These are phyloP conservation scores for Apomyelois bistriatella DNA, from an alignment of 2,888 invertebrate species.

Conservation along the genomic window DNA sequence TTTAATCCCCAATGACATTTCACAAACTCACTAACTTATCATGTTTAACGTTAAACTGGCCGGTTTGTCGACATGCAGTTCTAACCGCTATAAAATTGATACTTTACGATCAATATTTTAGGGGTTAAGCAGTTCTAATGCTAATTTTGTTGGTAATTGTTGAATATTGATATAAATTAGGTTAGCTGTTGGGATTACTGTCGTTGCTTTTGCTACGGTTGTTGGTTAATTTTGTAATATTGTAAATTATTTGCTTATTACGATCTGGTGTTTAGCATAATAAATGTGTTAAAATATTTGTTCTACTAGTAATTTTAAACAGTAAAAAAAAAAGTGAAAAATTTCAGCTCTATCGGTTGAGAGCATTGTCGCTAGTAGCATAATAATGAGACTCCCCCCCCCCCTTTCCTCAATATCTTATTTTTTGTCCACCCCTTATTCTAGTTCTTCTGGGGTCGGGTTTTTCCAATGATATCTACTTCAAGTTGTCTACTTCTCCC, in stretches of 20 bases:
- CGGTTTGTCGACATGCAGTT: background rate
- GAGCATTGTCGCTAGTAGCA: too few relatives aligned
- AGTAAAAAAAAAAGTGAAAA: too few relatives aligned
- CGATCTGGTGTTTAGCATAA: too few relatives aligned
- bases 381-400: too few relatives aligned
- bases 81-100: background rate
- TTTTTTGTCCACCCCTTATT: too few relatives aligned
- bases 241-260: background rate
- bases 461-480: too few relatives aligned
- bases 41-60: background rate
- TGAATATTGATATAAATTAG: background rate
- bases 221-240: background rate
- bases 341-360: too few relatives aligned
- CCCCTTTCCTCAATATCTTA: too few relatives aligned
- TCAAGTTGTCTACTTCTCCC: too few relatives aligned
- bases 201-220: background rate
- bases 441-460: too few relatives aligned
- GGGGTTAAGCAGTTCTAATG: slow-evolving; percentile 1
- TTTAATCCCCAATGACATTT: background rate
- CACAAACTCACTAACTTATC: slow-evolving; percentile 4
- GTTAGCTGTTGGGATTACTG: slow-evolving; percentile 2
- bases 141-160: slow-evolving; percentile 2
- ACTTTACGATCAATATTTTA: slow-evolving; percentile 2
- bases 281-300: too few relatives aligned
- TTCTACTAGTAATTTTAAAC: too few relatives aligned